These are phyloP conservation scores for Apistogramma diplotaenia DNA, from an alignment of 2,113 vertebrate genomes.

Conservation along the genomic window DNA sequence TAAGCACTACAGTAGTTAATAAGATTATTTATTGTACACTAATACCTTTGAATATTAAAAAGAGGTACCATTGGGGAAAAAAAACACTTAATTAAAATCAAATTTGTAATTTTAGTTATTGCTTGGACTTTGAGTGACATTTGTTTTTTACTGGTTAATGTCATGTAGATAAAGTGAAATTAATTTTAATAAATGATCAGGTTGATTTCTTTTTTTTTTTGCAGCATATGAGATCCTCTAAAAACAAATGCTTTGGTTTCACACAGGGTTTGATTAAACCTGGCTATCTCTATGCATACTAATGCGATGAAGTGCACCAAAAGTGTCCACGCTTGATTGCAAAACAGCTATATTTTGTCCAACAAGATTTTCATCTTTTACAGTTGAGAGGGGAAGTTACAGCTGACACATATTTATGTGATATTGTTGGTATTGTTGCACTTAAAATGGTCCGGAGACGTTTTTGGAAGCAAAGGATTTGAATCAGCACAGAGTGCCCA, in stretches of 20 bases:
- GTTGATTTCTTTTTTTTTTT: slow-evolving; percentile 37
- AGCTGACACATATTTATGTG: slow-evolving; percentile 22
- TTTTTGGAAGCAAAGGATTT: slow-evolving; percentile 39
- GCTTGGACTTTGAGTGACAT: slow-evolving; percentile 22
- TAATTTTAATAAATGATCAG: slow-evolving; percentile 18
- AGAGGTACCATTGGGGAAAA: not conserved
- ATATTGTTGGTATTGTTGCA: not conserved
- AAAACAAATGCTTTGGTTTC: slow-evolving; percentile 39
- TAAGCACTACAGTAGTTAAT: slow-evolving; percentile 27
- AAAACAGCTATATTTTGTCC: slow-evolving; percentile 27
- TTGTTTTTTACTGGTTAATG: slow-evolving; percentile 21
- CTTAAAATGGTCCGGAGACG: slow-evolving; percentile 18
- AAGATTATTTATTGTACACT: slow-evolving; percentile 1
- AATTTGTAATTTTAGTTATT: not conserved
- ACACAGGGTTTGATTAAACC: slow-evolving; percentile 43
- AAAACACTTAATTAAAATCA: not conserved
- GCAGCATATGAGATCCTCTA: slow-evolving; percentile 25
- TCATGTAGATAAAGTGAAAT: slow-evolving; percentile 50
- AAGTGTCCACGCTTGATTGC: slow-evolving; percentile 41
- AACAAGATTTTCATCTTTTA: slow-evolving; percentile 9
- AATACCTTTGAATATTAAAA: slow-evolving; percentile 29
- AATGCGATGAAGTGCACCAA: slow-evolving; percentile 27
- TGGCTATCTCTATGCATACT: slow-evolving; percentile 30
- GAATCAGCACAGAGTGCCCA: slow-evolving; percentile 42
- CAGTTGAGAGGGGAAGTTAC: slow-evolving; percentile 7